Conservation (phyloP, 2,888 invertebrate species). For the Neoaliturus tenellus region DNA sequence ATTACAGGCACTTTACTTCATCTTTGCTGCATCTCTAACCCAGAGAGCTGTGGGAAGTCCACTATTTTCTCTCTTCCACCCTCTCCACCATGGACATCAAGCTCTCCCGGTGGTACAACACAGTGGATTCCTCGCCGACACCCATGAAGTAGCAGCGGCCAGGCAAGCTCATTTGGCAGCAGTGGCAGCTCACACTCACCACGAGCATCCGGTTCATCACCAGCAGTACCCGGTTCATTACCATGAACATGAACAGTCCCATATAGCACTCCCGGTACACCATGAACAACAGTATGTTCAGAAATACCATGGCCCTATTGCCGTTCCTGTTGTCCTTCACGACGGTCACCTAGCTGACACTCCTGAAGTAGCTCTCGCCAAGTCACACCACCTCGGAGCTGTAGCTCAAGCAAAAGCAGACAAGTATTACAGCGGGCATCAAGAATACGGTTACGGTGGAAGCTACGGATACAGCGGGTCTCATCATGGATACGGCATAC, state of each 20-base stretch:
- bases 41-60: neutral
- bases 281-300: neutral
- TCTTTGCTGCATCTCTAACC: neutral
- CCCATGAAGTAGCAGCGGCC: conserved; percentile 25
- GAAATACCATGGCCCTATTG: conserved; percentile 7
- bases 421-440: conserved; percentile 40
- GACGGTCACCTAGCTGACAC: conserved; percentile 55
- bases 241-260: neutral
- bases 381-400: conserved; percentile 49
- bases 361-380: conserved; percentile 55
- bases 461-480: conserved; percentile 15
- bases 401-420: conserved; percentile 41
- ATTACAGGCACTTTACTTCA: conserved; percentile 11
- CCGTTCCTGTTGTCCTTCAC: conserved; percentile 41
- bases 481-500: conserved; percentile 25
- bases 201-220: neutral
- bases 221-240: neutral
- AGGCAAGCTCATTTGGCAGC: conserved; percentile 8
- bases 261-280: neutral
- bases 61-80: neutral
- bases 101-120: conserved; percentile 23
- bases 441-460: conserved; percentile 33
- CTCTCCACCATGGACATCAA: neutral
- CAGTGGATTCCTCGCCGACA: conserved; percentile 8
- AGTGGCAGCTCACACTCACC: neutral